These are phyloP conservation scores for Sinocyclocheilus maitianheensis DNA, from an alignment of 2,113 vertebrate genomes.

Conservation along the genomic window DNA sequence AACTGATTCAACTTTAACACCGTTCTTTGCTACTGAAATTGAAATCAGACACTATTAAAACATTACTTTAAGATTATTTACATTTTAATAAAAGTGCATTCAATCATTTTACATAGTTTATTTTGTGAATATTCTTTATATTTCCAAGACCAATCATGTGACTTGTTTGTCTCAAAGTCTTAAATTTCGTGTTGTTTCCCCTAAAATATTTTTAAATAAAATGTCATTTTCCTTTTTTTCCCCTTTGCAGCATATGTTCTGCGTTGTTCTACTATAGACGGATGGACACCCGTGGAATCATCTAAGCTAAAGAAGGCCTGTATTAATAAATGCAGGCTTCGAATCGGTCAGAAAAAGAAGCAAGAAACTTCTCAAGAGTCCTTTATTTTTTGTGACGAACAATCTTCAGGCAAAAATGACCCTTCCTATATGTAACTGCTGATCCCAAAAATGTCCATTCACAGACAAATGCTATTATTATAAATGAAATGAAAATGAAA, in stretches of 20 bases:
- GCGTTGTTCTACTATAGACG: constrained; percentile 59
- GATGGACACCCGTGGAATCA: constrained; percentile 61
- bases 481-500: background rate
- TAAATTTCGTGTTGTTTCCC: background rate
- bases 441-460: background rate
- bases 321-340: constrained; percentile 61
- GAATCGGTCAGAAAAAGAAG: constrained; percentile 58
- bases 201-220: background rate
- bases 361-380: constrained; percentile 47
- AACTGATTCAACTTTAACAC: background rate
- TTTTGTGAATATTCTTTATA: background rate
- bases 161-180: background rate
- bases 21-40: too few relatives aligned
- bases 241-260: constrained; percentile 56
- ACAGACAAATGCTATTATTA: background rate
- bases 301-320: constrained; percentile 63
- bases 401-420: constrained; percentile 45
- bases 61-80: background rate
- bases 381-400: constrained; percentile 48
- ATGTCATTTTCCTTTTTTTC: background rate
- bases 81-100: background rate
- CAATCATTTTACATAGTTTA: background rate
- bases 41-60: too few relatives aligned
- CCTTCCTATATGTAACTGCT: constrained; percentile 51
- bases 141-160: too few relatives aligned